Percentiles rank a stretch among this genome's conserved stretches.
phyloP scores from a whole-genome alignment of 2,888 invertebrate species.

The Drosophila algonquin region DNA sequence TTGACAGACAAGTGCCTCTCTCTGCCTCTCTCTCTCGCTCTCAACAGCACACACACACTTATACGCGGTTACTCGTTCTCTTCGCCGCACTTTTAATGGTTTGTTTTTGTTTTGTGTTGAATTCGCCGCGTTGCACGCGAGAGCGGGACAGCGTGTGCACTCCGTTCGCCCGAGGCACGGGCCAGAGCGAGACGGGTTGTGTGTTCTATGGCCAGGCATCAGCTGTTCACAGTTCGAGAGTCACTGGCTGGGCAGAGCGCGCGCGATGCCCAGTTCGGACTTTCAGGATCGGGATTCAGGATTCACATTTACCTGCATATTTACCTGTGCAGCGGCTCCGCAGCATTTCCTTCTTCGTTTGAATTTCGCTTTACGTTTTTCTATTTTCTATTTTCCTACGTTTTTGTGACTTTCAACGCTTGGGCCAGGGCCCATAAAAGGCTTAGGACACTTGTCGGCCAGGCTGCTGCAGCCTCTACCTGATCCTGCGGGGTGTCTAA shows the following conservation, averaged over 20 bases:
- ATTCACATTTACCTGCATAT: slow-evolving; percentile 29
- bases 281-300: background rate
- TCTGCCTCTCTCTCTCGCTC: background rate
- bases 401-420: slow-evolving; percentile 73
- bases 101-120: slow-evolving; percentile 69
- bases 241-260: slow-evolving; percentile 25
- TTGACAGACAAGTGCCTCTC: slow-evolving; percentile 74
- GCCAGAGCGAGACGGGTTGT: slow-evolving; percentile 50
- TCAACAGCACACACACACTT: slow-evolving; percentile 36
- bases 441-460: slow-evolving; percentile 52
- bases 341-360: slow-evolving; percentile 14
- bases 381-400: slow-evolving; percentile 13
- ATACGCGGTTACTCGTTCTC: slow-evolving; percentile 15
- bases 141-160: slow-evolving; percentile 57
- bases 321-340: slow-evolving; percentile 33
- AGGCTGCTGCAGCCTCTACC: slow-evolving; percentile 21
- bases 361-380: slow-evolving; percentile 13
- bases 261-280: slow-evolving; percentile 2
- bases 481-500: slow-evolving; percentile 16
- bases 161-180: slow-evolving; percentile 14
- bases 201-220: slow-evolving; percentile 66
- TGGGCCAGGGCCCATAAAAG: slow-evolving; percentile 47
- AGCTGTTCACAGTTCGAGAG: slow-evolving; percentile 65
- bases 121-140: slow-evolving; percentile 59
- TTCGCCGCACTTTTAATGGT: slow-evolving; percentile 64